A percentile compares a stretch with the other conserved stretches of the same genome.
These are phyloP conservation scores for Taxidea taxus DNA, from an alignment of 2,113 vertebrate species.

Conservation along the genomic window DNA sequence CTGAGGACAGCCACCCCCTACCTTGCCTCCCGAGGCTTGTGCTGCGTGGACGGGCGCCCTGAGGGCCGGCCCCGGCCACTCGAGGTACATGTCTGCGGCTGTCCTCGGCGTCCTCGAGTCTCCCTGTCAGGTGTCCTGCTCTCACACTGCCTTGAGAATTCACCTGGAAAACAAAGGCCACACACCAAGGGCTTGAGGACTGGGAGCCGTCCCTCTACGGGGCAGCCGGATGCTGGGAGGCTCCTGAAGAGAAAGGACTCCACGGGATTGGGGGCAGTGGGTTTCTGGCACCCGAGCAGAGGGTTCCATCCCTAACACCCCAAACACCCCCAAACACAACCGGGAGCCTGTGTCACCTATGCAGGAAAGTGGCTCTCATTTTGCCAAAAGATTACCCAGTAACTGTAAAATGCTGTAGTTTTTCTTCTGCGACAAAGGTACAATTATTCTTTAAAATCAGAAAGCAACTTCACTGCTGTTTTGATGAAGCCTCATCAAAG, in stretches of 20 bases:
- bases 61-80: background rate
- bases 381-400: background rate
- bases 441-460: background rate
- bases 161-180: background rate
- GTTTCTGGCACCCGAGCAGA: background rate
- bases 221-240: background rate
- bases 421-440: background rate
- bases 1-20: background rate
- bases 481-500: background rate
- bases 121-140: background rate
- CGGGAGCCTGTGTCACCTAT: background rate
- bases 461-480: background rate
- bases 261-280: background rate
- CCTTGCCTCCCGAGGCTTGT: no score
- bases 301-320: background rate
- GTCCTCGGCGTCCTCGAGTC: background rate
- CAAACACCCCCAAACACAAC: background rate
- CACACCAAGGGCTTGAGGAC: background rate
- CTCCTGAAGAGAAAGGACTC: background rate
- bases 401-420: background rate
- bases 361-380: background rate
- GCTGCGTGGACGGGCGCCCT: fast-evolving
- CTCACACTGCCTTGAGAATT: background rate
- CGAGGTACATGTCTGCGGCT: fast-evolving
- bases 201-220: background rate